phyloP scores from a whole-genome alignment of 2,797 vertebrate species.

The Tokudaia tokunoshimensis region DNA sequence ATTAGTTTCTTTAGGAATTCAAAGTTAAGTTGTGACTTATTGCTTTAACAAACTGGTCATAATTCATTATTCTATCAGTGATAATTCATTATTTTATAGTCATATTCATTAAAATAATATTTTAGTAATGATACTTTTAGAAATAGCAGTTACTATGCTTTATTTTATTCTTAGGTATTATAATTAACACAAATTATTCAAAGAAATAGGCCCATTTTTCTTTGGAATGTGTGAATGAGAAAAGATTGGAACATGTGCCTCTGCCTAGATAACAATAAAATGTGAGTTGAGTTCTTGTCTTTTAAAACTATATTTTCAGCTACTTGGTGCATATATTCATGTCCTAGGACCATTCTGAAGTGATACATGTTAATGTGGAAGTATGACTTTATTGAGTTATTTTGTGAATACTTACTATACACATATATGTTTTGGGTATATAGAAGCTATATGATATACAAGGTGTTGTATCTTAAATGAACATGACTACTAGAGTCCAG shows the following conservation, averaged over 20 bases:
- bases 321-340: neutral
- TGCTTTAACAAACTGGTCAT: conserved; percentile 29
- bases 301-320: conserved; percentile 48
- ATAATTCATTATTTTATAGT: neutral
- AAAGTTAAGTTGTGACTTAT: conserved; percentile 30
- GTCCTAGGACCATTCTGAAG: conserved; percentile 3
- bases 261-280: conserved; percentile 72
- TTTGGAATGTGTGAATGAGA: neutral
- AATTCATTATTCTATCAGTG: neutral
- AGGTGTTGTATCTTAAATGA: conserved; percentile 2
- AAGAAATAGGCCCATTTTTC: conserved; percentile 54
- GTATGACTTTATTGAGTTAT: neutral
- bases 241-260: conserved; percentile 58
- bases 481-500: neutral
- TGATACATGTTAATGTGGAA: neutral
- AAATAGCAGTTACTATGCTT: conserved; percentile 56
- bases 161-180: conserved; percentile 22
- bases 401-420: conserved; percentile 13
- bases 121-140: conserved; percentile 62
- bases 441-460: neutral
- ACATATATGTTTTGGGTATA: neutral
- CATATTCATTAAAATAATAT: conserved; percentile 55
- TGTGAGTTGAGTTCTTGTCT: conserved; percentile 21
- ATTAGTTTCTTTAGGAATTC: neutral
- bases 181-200: conserved; percentile 55